A percentile compares a stretch with the other conserved stretches of the same genome.
phyloP scores from a whole-genome alignment of 2,888 invertebrate species.

The Coelopa pilipes region DNA sequence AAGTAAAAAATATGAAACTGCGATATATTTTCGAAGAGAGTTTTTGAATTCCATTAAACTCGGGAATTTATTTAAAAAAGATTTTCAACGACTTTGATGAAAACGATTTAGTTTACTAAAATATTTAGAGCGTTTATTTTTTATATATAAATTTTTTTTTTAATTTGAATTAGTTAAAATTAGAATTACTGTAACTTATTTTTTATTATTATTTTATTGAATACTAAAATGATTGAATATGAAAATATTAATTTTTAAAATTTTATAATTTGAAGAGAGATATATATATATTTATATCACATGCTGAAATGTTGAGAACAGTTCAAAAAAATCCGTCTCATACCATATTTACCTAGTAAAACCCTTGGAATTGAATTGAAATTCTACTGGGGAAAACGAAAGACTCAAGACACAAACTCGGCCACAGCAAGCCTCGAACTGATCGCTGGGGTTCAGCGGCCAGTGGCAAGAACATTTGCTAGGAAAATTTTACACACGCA shows the following conservation, averaged over 20 bases:
- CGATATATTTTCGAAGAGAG: too few relatives aligned
- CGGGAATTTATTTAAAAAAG: too few relatives aligned
- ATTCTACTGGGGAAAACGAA: background rate
- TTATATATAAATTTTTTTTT: background rate
- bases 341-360: too few relatives aligned
- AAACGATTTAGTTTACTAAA: too few relatives aligned
- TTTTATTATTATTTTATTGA: background rate
- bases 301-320: too few relatives aligned
- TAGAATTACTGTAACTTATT: background rate
- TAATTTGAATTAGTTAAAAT: background rate
- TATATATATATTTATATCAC: too few relatives aligned
- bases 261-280: background rate
- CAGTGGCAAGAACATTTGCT: too few relatives aligned
- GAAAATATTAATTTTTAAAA: background rate
- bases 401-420: constrained; percentile 26
- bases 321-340: too few relatives aligned
- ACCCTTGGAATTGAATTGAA: background rate
- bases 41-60: too few relatives aligned
- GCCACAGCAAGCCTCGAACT: background rate
- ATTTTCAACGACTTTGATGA: too few relatives aligned
- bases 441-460: background rate
- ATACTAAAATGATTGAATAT: background rate
- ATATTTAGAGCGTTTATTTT: background rate
- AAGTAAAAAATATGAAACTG: too few relatives aligned
- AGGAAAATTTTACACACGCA: too few relatives aligned